Base-by-base conservation (phyloP, 2,888 invertebrate species). In the Ethmia dodecea region DNA sequence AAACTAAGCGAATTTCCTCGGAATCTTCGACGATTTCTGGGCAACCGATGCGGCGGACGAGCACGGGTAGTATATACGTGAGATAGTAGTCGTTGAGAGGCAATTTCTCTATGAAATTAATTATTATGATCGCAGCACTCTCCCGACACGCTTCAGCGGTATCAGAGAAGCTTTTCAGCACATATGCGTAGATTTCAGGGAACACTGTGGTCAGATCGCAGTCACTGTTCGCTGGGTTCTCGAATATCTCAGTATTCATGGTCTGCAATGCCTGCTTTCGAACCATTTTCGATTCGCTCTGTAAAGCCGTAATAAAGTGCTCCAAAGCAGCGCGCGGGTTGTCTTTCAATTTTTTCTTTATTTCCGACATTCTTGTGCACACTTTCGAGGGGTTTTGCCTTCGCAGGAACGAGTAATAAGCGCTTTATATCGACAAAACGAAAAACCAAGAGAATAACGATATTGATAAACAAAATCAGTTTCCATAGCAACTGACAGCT, bases 1-100 rank as follows among this genome's bases (percentile, higher is more conserved):
- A 83, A 25, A 90, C 76, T 8, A 95, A 65, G 14, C 97, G 89
- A 27, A 97, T 88, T 86, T 98, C 97, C 77, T 98, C 97, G 0
- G 86, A 84, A 20, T 88, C 80, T 49, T 90, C 90, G 1, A 89
- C 64, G 0, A 93, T 87, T 66, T 96, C 95, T 24, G 91, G 89
- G 35, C 90, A 89, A 0, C 94, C 95, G 45, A 97, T 88, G 40
- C 96, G 90, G 50, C 92, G 92, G 1, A 91, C 89, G 40, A 97
- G 63, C 1, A 93, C 89, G 1, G 95, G 93, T 20, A 96, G 79
- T 10, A 96, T 79, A 46, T 93, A 92, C 0, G 92, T 89, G 32
- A 95, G 78, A 64, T 93, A 92, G 43, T 91, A 93, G 48, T 94
- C 93, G 45, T 91, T 89, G 0, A 89, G 68, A 0, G 91, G 90